Percentiles rank a stretch among this genome's conserved stretches.
These are phyloP conservation scores for Macroglossus sobrinus DNA, from an alignment of 2,113 vertebrate species.

Conservation along the genomic window DNA sequence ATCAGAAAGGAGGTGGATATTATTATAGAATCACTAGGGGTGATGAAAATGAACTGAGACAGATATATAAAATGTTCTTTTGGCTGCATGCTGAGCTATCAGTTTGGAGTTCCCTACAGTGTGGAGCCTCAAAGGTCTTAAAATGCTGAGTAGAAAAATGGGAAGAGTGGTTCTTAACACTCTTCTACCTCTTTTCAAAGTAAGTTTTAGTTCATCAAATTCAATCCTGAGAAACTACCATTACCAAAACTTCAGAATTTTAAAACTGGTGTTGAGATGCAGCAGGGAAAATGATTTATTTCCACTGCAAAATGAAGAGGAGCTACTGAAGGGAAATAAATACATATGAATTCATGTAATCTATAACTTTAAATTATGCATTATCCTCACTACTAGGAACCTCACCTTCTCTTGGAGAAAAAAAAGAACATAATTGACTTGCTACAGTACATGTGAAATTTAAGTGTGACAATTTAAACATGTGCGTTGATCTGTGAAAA, in stretches of 20 bases:
- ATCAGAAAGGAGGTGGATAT: neutral
- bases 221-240: neutral
- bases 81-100: neutral
- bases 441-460: neutral
- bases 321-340: neutral
- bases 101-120: neutral
- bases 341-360: neutral
- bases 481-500: neutral
- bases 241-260: neutral
- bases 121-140: neutral
- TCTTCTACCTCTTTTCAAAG: neutral
- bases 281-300: neutral
- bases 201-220: constrained; percentile 37
- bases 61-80: neutral
- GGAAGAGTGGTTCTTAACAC: neutral
- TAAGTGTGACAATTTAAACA: neutral
- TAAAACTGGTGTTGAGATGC: neutral
- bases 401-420: neutral
- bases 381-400: neutral
- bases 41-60: neutral
- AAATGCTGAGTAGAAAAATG: neutral
- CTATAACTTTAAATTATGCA: neutral
- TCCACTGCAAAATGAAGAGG: neutral
- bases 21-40: neutral
- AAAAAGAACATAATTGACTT: neutral